Base-by-base conservation (phyloP, 2,888 invertebrate species). In the Dorcus parallelipipedus region DNA sequence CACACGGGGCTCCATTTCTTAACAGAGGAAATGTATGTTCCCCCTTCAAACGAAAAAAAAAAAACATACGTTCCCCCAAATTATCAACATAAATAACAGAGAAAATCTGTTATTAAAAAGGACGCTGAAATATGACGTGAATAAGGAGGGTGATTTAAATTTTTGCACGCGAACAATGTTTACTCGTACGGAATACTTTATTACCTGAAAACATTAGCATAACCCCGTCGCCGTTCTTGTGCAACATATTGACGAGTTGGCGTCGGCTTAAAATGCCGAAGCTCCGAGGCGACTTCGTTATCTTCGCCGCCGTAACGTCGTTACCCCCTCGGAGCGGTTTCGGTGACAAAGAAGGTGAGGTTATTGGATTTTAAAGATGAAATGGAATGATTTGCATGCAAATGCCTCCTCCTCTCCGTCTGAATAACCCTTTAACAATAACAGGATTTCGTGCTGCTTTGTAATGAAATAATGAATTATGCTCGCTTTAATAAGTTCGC, bases 291-390 rank as follows among this genome's bases (percentile, higher is more conserved):
- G 48, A 48, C 48, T 48, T 54, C 54, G 54, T 54, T 54, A 54
- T 54, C 48, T 54, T 54, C 54, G 38, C 47, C 40, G 40, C 47
- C 40, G 40, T 54, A 54, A 54, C 54, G 40, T 54, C 47, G 48
- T 54, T 54, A 54, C 54, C 38, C 38, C 33, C 23, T 43, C 14
- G 39, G 38, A 9, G 7, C 38, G 47, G 54, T 40, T 14, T n/a
- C 38, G 47, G 54, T 40, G 54, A 54, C 57, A 58, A 61, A 61
- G 60, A 61, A 49, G 54, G 52, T 55, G 52, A 53, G 54, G 56
- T 59, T 59, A 61, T 63, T 63, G 56, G 59, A 61, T 59, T 63
- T 63, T 54, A 59, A 63, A 62, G 59, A 63, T 61, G 59, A 61
- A 61, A 63, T 58, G 54, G 59, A 57, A 49, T 61, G 52, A 63